Evolutionary conservation across 2,113 vertebrate genomes (phyloP).

Genomic region (Amazona vittata): DNA sequence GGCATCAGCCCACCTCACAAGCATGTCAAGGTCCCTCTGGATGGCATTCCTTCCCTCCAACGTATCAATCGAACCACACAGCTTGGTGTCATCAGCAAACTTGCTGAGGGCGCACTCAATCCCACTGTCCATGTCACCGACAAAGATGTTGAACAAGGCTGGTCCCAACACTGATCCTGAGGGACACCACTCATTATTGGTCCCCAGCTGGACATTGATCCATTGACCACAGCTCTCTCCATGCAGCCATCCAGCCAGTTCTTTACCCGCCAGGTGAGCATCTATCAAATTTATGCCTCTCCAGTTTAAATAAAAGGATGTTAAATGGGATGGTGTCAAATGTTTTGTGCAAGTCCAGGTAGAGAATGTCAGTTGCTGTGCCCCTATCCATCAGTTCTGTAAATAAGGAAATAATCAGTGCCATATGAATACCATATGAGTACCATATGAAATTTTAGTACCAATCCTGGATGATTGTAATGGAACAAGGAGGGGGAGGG

Average conservation of each 20-base stretch:
- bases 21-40: no score
- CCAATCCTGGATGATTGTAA: not conserved
- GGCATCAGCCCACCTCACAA: no score
- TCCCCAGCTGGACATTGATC: not conserved
- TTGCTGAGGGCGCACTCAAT: not conserved
- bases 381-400: not conserved
- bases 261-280: not conserved
- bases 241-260: not conserved
- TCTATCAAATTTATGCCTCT: not conserved
- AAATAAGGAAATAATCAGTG: not conserved
- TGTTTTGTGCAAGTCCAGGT: not conserved
- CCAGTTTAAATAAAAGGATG: not conserved
- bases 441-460: not conserved
- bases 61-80: no score
- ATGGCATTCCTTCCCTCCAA: no score
- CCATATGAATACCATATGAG: not conserved
- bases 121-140: not conserved
- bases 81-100: no score
- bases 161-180: not conserved
- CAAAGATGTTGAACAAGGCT: not conserved
- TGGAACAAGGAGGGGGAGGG: not conserved
- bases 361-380: not conserved
- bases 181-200: not conserved
- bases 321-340: not conserved
- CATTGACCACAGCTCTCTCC: not conserved